Percentiles rank a stretch among this genome's conserved stretches.
These are phyloP conservation scores for Noctilio leporinus DNA, from an alignment of 2,113 vertebrate species.

Conservation along the genomic window DNA sequence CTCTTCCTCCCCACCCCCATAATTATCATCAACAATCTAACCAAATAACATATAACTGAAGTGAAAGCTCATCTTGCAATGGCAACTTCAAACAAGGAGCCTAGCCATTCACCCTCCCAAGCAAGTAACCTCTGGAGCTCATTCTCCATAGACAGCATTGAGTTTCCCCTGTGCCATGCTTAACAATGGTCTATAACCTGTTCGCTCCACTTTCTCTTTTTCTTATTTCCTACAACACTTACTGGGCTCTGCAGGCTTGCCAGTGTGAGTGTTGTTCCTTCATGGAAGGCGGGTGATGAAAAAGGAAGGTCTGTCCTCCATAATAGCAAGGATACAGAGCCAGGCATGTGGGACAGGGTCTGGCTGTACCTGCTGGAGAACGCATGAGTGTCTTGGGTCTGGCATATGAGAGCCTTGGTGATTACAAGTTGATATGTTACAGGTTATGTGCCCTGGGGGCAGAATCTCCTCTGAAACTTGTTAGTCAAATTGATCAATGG, in stretches of 20 bases:
- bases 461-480: neutral
- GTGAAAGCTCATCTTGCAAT: neutral
- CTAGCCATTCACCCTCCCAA: neutral
- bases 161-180: neutral
- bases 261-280: neutral
- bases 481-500: slow-evolving; percentile 23
- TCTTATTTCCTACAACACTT: neutral
- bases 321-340: neutral
- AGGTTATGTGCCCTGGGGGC: neutral
- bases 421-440: neutral
- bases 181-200: neutral
- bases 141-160: neutral
- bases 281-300: neutral
- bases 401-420: neutral
- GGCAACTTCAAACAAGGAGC: neutral
- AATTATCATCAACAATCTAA: neutral
- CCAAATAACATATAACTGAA: neutral
- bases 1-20: neutral
- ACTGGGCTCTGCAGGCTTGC: neutral
- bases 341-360: rapidly evolving
- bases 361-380: neutral
- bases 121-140: neutral
- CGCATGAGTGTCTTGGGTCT: neutral
- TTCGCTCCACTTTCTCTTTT: neutral
- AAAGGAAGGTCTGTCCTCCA: neutral